Evolutionary conservation across 2,113 vertebrate species (phyloP), one percentile per base, ranked within the genome.

Genomic region (Chrysochloris asiatica): DNA sequence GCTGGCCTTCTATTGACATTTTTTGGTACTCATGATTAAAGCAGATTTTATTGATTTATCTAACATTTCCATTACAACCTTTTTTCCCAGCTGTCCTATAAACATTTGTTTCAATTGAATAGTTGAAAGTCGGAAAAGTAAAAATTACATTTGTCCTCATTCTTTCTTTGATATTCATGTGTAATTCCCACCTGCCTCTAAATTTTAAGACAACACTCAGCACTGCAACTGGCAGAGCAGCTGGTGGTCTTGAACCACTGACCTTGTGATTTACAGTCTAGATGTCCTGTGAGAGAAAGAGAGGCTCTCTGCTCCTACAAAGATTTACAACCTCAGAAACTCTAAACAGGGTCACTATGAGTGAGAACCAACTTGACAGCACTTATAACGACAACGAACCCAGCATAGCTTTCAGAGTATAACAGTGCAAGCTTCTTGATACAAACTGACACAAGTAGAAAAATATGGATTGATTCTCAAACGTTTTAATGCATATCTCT

Each of bases 61-160:
- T 84, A 48, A 83, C n/a, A 88, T 81, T 36, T 45, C 28, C 36
- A 67, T 1, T 11, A 67, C 71, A 28, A 69, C 45, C 4, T 28
- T 17, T 86, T 93, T 41, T 91, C 30, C 19, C 36, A 90, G 14
- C 71, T 81, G 24, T 45, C 30, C 16, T 73, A 73, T 28, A 93
- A 87, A 93, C 17, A 52, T 36, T 22, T 56, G 65, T 30, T 88
- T 87, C 59, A 54, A 24, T 33, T 71, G 73, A 80, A 83, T 86
- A 93, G 72, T 59, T 86, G 43, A 89, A 54, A 4, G 6, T 45
- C 54, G 11, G 22, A 88, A 26, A 94, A 90, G 86, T 72, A 89
- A 82, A 90, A 75, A 76, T 59, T 16, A 61, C 13, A 85, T 71
- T 50, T 28, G 16, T 36, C 3, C 78, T 87, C 38, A 65, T 84